Evolutionary conservation across 2,113 vertebrate species (phyloP).

Genomic region (Micronisus gabar): DNA sequence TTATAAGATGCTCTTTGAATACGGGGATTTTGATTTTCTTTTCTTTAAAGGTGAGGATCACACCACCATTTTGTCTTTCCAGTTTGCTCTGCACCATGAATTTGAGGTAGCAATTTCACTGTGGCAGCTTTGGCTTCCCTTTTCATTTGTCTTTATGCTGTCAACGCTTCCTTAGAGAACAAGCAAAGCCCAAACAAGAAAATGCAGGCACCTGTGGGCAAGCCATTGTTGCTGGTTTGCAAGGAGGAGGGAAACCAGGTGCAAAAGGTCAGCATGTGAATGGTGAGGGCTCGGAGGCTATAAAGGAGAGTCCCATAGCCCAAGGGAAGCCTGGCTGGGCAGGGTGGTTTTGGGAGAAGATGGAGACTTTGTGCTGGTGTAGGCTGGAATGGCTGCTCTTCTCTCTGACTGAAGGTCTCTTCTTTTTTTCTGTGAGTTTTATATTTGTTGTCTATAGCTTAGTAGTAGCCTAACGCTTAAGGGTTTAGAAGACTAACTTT

Average conservation of each 20-base stretch:
- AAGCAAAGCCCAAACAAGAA: neutral
- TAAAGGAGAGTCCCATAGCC: neutral
- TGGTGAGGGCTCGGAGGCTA: rapidly evolving
- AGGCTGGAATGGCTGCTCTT: neutral
- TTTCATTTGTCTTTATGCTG: neutral
- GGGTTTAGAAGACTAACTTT: neutral
- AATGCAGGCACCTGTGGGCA: neutral
- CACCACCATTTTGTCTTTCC: neutral
- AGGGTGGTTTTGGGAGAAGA: rapidly evolving
- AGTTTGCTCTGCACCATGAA: neutral
- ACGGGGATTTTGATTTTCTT: neutral
- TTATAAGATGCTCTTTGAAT: neutral
- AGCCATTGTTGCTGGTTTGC: neutral
- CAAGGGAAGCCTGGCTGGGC: neutral
- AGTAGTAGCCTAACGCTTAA: neutral
- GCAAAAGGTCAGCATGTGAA: neutral
- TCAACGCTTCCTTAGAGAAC: neutral
- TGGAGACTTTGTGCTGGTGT: neutral
- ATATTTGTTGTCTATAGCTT: neutral
- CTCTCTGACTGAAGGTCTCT: rapidly evolving
- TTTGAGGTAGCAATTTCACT: neutral
- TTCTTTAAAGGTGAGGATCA: neutral
- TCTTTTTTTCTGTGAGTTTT: neutral
- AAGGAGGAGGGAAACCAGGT: neutral
- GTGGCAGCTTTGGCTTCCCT: neutral